Evolutionary conservation across 2,797 vertebrate species (phyloP).

Genomic region (Lepus oiostolus): DNA sequence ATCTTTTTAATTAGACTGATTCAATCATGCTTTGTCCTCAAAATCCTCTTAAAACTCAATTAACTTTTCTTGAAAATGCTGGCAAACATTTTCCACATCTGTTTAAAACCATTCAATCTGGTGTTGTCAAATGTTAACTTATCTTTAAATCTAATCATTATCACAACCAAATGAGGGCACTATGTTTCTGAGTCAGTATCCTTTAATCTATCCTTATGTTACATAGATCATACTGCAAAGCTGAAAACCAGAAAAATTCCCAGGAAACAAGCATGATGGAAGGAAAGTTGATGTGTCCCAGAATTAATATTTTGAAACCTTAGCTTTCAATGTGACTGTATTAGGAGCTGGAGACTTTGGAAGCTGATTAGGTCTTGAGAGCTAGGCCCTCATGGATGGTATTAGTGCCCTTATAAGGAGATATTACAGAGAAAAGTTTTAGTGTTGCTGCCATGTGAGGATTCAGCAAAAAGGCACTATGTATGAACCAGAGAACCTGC

Average conservation of each 20-base stretch:
- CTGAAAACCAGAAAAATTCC: constrained; percentile 9
- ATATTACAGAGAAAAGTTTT: not conserved
- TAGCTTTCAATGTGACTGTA: not conserved
- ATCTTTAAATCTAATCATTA: constrained; percentile 48
- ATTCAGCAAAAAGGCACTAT: not conserved
- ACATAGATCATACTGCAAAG: not conserved
- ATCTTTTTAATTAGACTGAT: constrained; percentile 16
- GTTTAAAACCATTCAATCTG: constrained; percentile 54
- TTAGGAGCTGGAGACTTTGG: not conserved
- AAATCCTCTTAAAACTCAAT: constrained; percentile 32
- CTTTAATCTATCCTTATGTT: constrained; percentile 5
- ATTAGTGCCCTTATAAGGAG: not conserved
- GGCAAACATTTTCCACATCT: not conserved
- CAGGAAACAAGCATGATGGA: not conserved
- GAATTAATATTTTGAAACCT: not conserved
- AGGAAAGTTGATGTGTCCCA: not conserved
- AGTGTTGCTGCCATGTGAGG: not conserved
- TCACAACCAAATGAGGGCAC: constrained; percentile 28
- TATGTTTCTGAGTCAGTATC: constrained; percentile 38
- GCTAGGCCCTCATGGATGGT: not conserved
- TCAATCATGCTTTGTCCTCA: constrained; percentile 58
- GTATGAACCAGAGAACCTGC: not conserved
- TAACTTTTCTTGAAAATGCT: constrained; percentile 67
- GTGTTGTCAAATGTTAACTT: constrained; percentile 57
- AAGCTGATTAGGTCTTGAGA: not conserved